Conservation (phyloP, 1,140 invertebrate genomes). For the Brachionus sp. region DNA sequence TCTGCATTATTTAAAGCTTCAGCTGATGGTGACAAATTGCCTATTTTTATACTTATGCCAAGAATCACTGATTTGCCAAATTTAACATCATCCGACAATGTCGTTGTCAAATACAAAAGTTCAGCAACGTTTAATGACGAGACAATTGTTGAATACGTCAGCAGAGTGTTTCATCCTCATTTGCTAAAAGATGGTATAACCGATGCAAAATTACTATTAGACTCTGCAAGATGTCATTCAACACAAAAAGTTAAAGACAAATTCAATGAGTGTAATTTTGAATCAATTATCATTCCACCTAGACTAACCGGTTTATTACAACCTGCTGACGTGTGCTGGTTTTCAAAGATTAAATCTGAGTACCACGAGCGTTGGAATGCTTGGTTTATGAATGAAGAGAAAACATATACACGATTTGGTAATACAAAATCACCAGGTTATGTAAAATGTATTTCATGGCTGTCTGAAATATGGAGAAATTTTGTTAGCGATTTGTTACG, state of each 20-base stretch:
- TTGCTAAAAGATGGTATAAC: background rate
- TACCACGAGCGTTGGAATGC: background rate
- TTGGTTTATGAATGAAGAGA: background rate
- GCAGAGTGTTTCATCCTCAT: background rate
- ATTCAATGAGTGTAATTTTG: background rate
- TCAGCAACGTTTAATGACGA: background rate
- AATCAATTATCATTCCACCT: background rate
- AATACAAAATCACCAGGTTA: background rate
- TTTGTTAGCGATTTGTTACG: background rate
- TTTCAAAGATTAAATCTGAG: background rate
- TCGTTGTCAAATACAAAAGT: constrained; percentile 2
- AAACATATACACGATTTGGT: background rate
- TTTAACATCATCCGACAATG: background rate
- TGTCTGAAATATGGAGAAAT: background rate
- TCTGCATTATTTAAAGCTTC: background rate
- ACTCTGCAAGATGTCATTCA: background rate
- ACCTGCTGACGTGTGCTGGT: background rate
- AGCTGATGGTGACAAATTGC: constrained; percentile 4
- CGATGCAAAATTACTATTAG: background rate
- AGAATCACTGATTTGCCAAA: constrained; percentile 5
- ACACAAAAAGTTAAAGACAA: background rate
- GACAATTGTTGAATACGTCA: background rate
- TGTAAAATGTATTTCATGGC: background rate
- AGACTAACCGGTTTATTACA: background rate
- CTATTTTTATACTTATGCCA: background rate